Conservation (phyloP, 2,797 vertebrate species). For the Intellagama lesueurii region DNA sequence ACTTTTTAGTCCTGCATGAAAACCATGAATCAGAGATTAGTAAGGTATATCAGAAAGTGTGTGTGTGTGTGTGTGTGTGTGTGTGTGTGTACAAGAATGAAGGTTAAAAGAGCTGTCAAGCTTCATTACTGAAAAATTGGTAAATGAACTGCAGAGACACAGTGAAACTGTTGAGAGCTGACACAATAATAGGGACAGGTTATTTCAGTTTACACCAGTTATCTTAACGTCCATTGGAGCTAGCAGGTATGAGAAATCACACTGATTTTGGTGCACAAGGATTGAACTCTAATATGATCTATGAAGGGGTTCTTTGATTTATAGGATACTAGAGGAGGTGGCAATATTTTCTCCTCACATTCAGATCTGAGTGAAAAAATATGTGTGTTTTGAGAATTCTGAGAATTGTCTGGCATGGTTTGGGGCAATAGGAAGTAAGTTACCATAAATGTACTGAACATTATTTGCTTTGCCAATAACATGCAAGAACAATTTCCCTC, state of each 20-base stretch:
- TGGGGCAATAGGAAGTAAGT: conserved; percentile 21
- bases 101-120: neutral
- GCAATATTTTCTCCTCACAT: accelerated
- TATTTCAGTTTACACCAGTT: conserved; percentile 18
- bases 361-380: conserved; percentile 20
- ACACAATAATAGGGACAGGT: neutral
- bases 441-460: conserved; percentile 34
- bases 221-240: neutral
- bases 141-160: neutral
- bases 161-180: conserved; percentile 23
- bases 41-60: neutral
- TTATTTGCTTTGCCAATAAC: neutral
- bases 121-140: neutral
- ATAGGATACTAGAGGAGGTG: conserved; percentile 6
- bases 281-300: neutral
- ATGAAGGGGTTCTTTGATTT: conserved; percentile 11
- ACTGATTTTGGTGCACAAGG: neutral
- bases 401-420: conserved; percentile 2
- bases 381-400: conserved; percentile 13
- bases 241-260: neutral
- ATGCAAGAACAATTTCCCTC: conserved; percentile 27
- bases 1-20: neutral
- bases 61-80: neutral
- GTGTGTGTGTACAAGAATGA: neutral
- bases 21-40: conserved; percentile 21